Percentiles rank a stretch among this genome's conserved stretches.
Evolutionary conservation across 2,888 invertebrate genomes (phyloP).

Genomic region (Thymelicus lineola): DNA sequence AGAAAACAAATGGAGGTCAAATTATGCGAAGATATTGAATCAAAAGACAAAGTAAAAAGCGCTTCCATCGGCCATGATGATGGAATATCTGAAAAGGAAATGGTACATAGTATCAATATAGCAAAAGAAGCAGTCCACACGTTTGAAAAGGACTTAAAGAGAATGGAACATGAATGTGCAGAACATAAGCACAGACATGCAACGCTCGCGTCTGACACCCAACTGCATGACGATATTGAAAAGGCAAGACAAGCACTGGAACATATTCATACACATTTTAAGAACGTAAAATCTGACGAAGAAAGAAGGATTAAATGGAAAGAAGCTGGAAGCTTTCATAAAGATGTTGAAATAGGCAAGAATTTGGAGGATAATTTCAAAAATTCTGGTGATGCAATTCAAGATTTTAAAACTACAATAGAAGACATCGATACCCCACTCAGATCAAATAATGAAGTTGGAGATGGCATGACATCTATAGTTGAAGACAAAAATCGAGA

Average conservation of each 20-base stretch:
- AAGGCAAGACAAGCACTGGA: slow-evolving; percentile 65
- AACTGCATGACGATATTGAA: slow-evolving; percentile 68
- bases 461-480: slow-evolving; percentile 43
- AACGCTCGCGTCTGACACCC: slow-evolving; percentile 53
- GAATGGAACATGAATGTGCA: slow-evolving; percentile 56
- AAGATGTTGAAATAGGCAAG: slow-evolving; percentile 63
- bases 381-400: slow-evolving; percentile 24
- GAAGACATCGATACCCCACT: neutral
- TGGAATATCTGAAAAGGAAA: slow-evolving; percentile 57
- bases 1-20: slow-evolving; percentile 70
- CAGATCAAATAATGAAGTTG: slow-evolving; percentile 8
- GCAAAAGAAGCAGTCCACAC: slow-evolving; percentile 75
- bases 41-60: slow-evolving; percentile 49
- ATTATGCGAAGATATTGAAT: slow-evolving; percentile 62
- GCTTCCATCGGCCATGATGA: slow-evolving; percentile 48
- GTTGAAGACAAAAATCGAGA: slow-evolving; percentile 44
- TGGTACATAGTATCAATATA: slow-evolving; percentile 68
- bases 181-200: slow-evolving; percentile 49
- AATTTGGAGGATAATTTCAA: slow-evolving; percentile 72
- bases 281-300: slow-evolving; percentile 56
- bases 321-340: slow-evolving; percentile 63
- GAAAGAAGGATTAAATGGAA: slow-evolving; percentile 71
- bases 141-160: slow-evolving; percentile 64
- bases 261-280: slow-evolving; percentile 57
- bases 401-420: neutral